Conservation (phyloP, 2,797 vertebrate genomes). For the Gymnoscopelus braueri region DNA sequence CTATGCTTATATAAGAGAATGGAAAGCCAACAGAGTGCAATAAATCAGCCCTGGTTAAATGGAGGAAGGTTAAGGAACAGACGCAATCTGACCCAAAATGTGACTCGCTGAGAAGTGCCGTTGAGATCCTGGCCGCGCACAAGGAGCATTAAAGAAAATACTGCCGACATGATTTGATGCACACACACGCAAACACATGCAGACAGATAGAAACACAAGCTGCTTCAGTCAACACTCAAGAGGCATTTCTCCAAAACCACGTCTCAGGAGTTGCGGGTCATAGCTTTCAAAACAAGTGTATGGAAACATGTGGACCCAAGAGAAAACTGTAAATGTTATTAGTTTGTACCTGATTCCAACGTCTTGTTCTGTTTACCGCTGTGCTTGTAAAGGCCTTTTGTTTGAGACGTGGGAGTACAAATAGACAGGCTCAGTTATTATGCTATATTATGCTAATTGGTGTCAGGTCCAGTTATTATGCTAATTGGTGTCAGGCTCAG, state of each 20-base stretch:
- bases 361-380: slow-evolving; percentile 39
- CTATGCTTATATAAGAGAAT: slow-evolving; percentile 14
- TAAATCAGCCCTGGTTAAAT: slow-evolving; percentile 34
- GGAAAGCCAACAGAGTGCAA: slow-evolving; percentile 31
- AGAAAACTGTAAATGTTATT: slow-evolving; percentile 13
- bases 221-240: slow-evolving; percentile 34
- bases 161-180: slow-evolving; percentile 17
- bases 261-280: slow-evolving; percentile 36
- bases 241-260: slow-evolving; percentile 35
- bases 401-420: not conserved
- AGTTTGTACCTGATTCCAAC: slow-evolving; percentile 27
- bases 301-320: slow-evolving; percentile 28
- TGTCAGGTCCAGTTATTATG: too few relatives aligned
- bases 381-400: slow-evolving; percentile 11
- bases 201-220: slow-evolving; percentile 1
- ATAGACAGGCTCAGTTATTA: not conserved
- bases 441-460: too few relatives aligned
- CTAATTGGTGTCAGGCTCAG: too few relatives aligned
- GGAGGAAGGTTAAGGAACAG: slow-evolving; percentile 27
- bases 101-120: slow-evolving; percentile 35
- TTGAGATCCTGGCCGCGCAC: slow-evolving; percentile 36
- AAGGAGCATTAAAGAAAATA: slow-evolving; percentile 39
- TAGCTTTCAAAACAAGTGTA: slow-evolving; percentile 45
- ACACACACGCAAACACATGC: slow-evolving; percentile 11
- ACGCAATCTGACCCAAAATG: slow-evolving; percentile 29